Percentiles rank a stretch among this genome's conserved stretches.
These are phyloP conservation scores for Umimayanthus kanabou DNA, from an alignment of 92 coral and sea anemone genomes.

Conservation along the genomic window DNA sequence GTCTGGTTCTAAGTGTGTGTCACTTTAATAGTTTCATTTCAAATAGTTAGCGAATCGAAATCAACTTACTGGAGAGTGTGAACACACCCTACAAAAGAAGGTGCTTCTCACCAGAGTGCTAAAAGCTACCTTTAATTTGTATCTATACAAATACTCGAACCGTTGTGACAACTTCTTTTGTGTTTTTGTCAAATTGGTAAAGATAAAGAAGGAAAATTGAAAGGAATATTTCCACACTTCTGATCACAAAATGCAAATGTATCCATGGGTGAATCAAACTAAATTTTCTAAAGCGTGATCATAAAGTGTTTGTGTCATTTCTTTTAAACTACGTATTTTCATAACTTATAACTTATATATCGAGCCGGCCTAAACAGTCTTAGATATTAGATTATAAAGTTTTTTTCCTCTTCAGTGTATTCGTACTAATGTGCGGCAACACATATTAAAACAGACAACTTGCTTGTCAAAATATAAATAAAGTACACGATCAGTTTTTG, in stretches of 20 bases:
- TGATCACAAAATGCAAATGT: neutral
- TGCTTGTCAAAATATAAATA: too few species aligned
- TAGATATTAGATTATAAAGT: too few species aligned
- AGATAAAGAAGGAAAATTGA: slow-evolving; percentile 9
- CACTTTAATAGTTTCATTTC: neutral
- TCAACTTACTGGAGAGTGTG: neutral
- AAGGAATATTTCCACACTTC: neutral
- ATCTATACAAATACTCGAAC: neutral
- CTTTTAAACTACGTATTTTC: too few species aligned
- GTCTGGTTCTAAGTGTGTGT: neutral
- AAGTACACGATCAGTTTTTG: too few species aligned
- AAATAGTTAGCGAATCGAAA: slow-evolving; percentile 15
- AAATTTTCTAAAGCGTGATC: slow-evolving; percentile 6
- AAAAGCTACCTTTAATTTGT: neutral
- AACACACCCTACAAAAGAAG: neutral
- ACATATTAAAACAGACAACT: too few species aligned
- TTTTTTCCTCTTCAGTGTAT: too few species aligned
- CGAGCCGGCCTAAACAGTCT: too few species aligned
- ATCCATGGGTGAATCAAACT: too few species aligned
- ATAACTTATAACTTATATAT: too few species aligned
- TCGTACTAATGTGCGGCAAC: too few species aligned
- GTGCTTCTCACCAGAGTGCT: slow-evolving; percentile 12
- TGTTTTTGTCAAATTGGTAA: neutral
- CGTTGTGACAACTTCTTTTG: neutral
- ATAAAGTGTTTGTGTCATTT: neutral